Evolutionary conservation across 2,113 vertebrate species (phyloP), one percentile per base, ranked within the genome.

Genomic region (Microtus montanus): DNA sequence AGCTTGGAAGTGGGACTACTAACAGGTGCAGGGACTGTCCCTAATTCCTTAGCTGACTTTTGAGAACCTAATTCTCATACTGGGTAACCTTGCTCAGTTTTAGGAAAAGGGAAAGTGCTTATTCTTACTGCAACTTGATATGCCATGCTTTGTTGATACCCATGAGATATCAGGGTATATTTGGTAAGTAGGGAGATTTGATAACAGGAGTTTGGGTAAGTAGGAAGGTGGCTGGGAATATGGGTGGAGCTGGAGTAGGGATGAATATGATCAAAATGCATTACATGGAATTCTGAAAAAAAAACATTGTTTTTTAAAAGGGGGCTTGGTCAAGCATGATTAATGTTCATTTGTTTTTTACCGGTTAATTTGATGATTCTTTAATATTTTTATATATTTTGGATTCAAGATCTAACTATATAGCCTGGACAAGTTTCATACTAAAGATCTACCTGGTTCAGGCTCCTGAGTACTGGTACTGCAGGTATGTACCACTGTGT

Each of bases 271-370:
- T 44, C 38, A 44, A 75, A 14, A 44, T 75, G 24, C 73, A 75
- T 75, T 75, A 11, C 38, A 75, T 75, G 12, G 13, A 75, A 75
- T 44, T 44, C 73, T 75, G 73, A 47, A 44, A 74, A 70, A 20
- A 71, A 75, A 26, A 75, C 5, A 75, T 12, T 74, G 44, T 44
- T 44, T 75, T 73, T 44, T 41, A 92, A 97, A 1, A 66, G 22
- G 73, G 73, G 35, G 47, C 22, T 84, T 44, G 70, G 87, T 44
- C n/a, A 47, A 91, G 38, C 78, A 96, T 85, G 75, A 79, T 64
- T 83, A 64, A 74, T 91, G 58, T 47, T 84, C 92, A 93, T 63
- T 41, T 92, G 83, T 71, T 64, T 30, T 64, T 94, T 75, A 78
- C 61, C 41, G 66, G 64, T 14, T 47, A 79, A 68, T 84, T 87